Base-by-base conservation (phyloP, 2,797 vertebrate species). In the Gallirallus australis region DNA sequence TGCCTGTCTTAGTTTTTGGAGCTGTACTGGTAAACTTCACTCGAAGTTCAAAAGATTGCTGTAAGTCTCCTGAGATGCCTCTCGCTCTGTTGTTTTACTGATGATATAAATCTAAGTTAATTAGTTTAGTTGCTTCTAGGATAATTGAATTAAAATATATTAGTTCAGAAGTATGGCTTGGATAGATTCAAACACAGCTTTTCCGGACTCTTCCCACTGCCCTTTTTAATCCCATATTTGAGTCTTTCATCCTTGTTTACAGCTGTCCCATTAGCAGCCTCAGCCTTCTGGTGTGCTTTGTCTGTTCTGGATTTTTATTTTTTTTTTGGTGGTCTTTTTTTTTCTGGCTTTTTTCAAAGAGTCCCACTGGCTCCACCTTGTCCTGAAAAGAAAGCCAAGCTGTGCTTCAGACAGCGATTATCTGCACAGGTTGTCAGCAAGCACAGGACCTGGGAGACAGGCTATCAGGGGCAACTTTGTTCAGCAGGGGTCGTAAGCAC, bases 161-260 rank as follows among this genome's bases (percentile, higher is more conserved):
- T 86, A 10, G 5, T 73, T 78, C 39, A 20, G 64, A 96, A 82
- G 35, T 57, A 69, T 28, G 23, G 37, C 33, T 88, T 59, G 59
- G 37, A 40, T 76, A 63, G 40, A 70, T 77, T 78, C 39, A 73
- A 89, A 79, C 31, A 31, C 31, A 53, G 31, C 15, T 79, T 24
- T 73, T 82, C 53, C 70, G 66, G 33, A 63, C 24, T 53, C 68
- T 91, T 90, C 64, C 40, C 28, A 20, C 59, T 94, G 48, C 33
- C 52, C 28, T 86, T 94, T 95, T 77, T 59, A 70, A 91, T 73
- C 35, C 59, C 15, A 4, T 81, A 31, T 86, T 75, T 61, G 64
- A 70, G 37, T 79, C 40, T 86, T 94, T 94, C 56, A 25, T 93
- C 68, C 70, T 60, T 94, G 76, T 94, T 93, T 86, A 72, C 94